Evolutionary conservation across 2,797 vertebrate genomes (phyloP).

Genomic region (Macroramphosus scolopax): DNA sequence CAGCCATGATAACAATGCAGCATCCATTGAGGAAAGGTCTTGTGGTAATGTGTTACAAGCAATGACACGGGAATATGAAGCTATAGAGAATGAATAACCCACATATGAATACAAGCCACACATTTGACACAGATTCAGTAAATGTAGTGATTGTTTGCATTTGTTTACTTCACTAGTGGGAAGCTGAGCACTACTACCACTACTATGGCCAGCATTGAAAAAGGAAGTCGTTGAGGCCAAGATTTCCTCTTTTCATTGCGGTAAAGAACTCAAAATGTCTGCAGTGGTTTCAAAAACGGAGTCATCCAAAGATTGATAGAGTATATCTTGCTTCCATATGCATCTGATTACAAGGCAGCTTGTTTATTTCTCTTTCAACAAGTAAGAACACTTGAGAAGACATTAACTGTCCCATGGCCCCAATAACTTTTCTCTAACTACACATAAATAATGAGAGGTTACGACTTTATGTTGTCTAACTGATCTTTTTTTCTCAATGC

Average conservation of each 20-base stretch:
- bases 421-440: slow-evolving; percentile 41
- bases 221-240: slow-evolving; percentile 97
- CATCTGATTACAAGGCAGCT: slow-evolving; percentile 79
- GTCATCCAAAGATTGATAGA: slow-evolving; percentile 92
- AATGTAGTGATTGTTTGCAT: slow-evolving; percentile 82
- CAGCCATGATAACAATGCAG: slow-evolving; percentile 72
- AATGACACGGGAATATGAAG: slow-evolving; percentile 57
- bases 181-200: slow-evolving; percentile 79
- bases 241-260: slow-evolving; percentile 93
- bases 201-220: slow-evolving; percentile 82
- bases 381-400: slow-evolving; percentile 30
- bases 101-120: slow-evolving; percentile 86
- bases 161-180: slow-evolving; percentile 85
- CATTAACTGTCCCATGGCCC: slow-evolving; percentile 11
- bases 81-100: slow-evolving; percentile 75
- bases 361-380: slow-evolving; percentile 59
- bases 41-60: slow-evolving; percentile 72
- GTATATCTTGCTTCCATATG: slow-evolving; percentile 86
- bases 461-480: slow-evolving; percentile 43
- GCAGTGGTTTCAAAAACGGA: slow-evolving; percentile 96
- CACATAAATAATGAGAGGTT: slow-evolving; percentile 50
- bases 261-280: slow-evolving; percentile 90
- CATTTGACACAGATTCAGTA: slow-evolving; percentile 88
- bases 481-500: slow-evolving; percentile 42
- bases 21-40: slow-evolving; percentile 71